phyloP scores from a whole-genome alignment of 2,888 invertebrate genomes.

The Acanthosepion esculentum region DNA sequence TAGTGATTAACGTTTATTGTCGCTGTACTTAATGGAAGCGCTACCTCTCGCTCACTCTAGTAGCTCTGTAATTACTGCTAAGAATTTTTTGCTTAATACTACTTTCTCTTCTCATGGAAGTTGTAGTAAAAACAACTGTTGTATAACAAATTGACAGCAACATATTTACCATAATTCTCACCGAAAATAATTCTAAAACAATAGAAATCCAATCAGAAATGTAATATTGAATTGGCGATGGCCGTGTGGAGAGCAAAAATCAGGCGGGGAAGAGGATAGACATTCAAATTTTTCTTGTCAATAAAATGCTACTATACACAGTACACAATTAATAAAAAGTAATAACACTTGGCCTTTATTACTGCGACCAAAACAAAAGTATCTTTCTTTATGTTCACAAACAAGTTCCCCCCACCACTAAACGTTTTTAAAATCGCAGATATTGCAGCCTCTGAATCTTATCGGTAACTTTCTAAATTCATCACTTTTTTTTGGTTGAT shows the following conservation, averaged over 20 bases:
- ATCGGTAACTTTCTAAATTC: too few relatives aligned
- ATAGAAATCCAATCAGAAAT: not conserved
- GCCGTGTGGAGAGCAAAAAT: not conserved
- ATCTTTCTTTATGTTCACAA: not conserved
- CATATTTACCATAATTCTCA: not conserved
- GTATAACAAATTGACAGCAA: not conserved
- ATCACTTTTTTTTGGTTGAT: too few relatives aligned
- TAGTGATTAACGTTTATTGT: slow-evolving; percentile 2
- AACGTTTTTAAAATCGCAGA: too few relatives aligned
- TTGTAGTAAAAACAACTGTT: not conserved
- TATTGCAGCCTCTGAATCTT: not conserved
- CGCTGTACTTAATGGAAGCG: not conserved
- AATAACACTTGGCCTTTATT: too few relatives aligned
- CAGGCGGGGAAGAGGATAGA: not conserved
- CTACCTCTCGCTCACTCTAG: not conserved
- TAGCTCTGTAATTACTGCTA: too few relatives aligned
- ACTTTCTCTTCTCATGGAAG: not conserved
- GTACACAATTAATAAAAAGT: not conserved
- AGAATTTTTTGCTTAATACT: too few relatives aligned
- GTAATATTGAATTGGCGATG: not conserved
- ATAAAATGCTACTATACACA: not conserved
- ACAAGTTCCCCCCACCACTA: too few relatives aligned
- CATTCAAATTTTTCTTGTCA: not conserved
- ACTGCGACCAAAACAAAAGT: not conserved
- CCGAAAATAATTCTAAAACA: not conserved